A percentile compares a stretch with the other conserved stretches of the same genome.
Conservation (phyloP, 2,888 invertebrate species). For the Halocaridina rubra region DNA sequence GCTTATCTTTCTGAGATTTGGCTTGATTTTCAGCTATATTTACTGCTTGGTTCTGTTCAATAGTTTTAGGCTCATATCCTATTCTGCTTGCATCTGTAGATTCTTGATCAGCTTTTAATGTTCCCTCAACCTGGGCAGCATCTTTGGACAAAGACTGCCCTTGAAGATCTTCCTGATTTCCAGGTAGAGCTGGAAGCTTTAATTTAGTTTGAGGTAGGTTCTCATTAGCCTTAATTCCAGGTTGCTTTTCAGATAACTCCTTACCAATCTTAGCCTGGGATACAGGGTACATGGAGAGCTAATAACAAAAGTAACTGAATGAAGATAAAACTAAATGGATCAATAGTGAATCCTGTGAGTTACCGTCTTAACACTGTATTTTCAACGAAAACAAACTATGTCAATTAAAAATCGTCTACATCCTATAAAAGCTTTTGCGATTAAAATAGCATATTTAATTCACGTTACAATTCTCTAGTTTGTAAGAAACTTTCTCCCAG, state of each 20-base stretch:
- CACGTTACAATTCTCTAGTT: no score
- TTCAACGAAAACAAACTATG: no score
- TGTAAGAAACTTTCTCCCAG: no score
- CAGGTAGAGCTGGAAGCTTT: not conserved
- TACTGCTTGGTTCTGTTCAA: not conserved
- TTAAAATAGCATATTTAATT: no score
- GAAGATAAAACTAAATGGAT: no score
- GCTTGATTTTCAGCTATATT: not conserved
- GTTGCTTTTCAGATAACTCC: conserved; percentile 9
- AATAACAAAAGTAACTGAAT: not conserved
- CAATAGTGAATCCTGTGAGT: no score
- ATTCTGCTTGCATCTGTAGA: no score
- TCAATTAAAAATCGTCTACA: no score
- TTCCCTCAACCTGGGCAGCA: not conserved
- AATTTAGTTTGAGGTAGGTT: not conserved
- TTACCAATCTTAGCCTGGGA: conserved; percentile 29
- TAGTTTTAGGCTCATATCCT: no score
- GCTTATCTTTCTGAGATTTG: conserved; percentile 15
- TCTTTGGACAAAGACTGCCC: no score
- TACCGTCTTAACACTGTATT: no score
- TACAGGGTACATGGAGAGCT: conserved; percentile 9
- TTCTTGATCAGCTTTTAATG: not conserved
- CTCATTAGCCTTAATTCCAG: not conserved
- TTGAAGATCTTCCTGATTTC: conserved; percentile 6
- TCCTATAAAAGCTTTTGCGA: no score